A percentile compares a stretch with the other conserved stretches of the same genome.
Evolutionary conservation across 2,113 vertebrate genomes (phyloP).

Genomic region (Porphyrio hochstetteri): DNA sequence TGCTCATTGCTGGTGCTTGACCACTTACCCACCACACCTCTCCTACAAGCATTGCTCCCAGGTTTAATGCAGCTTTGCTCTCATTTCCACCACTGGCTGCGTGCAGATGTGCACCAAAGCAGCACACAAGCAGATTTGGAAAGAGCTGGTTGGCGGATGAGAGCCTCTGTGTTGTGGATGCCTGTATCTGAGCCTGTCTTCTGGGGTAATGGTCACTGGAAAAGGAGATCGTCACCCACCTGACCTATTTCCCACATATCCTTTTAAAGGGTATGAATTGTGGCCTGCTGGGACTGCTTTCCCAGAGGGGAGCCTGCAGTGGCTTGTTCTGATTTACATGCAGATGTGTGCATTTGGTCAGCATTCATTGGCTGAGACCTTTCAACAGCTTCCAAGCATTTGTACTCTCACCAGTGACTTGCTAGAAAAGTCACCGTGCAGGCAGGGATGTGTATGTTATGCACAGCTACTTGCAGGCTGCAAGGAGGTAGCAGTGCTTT

Average conservation of each 20-base stretch:
- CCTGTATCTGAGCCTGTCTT: not conserved
- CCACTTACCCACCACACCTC: not conserved
- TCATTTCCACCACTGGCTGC: not conserved
- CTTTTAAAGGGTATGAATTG: not conserved
- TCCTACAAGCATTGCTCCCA: not conserved
- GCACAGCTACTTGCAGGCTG: not conserved
- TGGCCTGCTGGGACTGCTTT: not conserved
- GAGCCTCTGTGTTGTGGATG: not conserved
- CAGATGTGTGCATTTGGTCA: not conserved
- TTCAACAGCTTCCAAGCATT: not conserved
- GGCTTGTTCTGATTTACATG: not conserved
- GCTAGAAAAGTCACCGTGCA: not conserved
- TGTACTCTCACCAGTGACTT: not conserved
- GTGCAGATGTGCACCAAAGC: not conserved
- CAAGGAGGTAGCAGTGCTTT: not conserved
- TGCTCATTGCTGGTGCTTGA: conserved; percentile 15
- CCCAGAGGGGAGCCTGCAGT: not conserved
- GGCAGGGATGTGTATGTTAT: not conserved
- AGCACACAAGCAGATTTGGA: accelerated
- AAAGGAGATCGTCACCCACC: not conserved
- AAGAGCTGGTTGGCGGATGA: not conserved
- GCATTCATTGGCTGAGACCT: not conserved
- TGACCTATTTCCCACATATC: not conserved
- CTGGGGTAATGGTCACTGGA: not conserved
- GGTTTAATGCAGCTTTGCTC: not conserved